These are phyloP conservation scores for Equus quagga DNA, from an alignment of 2,113 vertebrate genomes.

Conservation along the genomic window DNA sequence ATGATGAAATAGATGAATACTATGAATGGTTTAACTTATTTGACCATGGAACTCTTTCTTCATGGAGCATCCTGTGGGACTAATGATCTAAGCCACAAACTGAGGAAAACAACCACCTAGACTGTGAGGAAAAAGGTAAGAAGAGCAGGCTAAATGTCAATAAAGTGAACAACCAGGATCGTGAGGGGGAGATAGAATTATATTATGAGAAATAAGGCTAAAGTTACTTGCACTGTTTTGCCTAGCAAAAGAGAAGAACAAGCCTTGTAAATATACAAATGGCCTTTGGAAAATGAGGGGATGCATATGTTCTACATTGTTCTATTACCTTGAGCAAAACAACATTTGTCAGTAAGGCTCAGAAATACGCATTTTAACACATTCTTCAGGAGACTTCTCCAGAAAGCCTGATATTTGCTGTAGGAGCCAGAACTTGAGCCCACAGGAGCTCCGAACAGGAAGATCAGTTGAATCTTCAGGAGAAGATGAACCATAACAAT, in stretches of 20 bases:
- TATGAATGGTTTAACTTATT: background rate
- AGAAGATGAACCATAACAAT: background rate
- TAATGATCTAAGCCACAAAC: background rate
- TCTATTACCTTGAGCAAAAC: background rate
- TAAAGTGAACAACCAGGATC: background rate
- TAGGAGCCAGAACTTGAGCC: background rate
- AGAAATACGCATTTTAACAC: background rate
- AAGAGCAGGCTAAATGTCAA: background rate
- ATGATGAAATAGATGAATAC: background rate
- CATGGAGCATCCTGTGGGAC: background rate
- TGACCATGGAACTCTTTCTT: background rate
- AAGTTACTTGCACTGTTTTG: background rate
- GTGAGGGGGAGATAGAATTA: fast-evolving
- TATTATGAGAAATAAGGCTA: background rate
- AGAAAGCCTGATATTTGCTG: background rate
- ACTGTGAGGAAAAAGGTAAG: background rate
- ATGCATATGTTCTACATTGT: background rate
- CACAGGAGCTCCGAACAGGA: background rate
- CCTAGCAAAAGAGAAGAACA: background rate
- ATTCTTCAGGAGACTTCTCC: background rate
- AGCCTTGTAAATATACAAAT: background rate
- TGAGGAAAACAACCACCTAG: background rate
- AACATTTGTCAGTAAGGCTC: background rate
- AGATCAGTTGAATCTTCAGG: background rate
- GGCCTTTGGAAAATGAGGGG: background rate